Evolutionary conservation across 2,113 vertebrate genomes (phyloP).

Genomic region (Cyprinodon brontotheroides): DNA sequence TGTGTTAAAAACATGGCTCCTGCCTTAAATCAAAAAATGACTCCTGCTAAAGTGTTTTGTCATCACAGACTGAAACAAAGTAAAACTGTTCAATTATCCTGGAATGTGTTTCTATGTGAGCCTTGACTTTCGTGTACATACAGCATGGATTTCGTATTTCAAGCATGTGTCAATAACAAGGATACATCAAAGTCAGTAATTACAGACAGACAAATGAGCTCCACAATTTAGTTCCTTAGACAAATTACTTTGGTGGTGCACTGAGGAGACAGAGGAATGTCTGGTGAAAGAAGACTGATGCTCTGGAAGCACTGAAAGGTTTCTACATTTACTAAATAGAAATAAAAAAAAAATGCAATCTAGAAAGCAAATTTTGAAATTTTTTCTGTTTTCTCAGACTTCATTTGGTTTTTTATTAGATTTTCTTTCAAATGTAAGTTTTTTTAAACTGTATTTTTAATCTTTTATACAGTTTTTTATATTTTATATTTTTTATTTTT

Average conservation of each 20-base stretch:
- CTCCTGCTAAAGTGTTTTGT: conserved; percentile 4
- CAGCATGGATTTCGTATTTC: conserved; percentile 45
- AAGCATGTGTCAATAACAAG: conserved; percentile 20
- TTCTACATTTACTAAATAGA: not conserved
- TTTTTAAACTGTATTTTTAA: no score
- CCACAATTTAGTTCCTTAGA: conserved; percentile 51
- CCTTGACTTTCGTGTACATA: conserved; percentile 21
- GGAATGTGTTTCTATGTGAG: not conserved
- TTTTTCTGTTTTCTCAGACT: no score
- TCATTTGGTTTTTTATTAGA: no score
- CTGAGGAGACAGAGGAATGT: conserved; percentile 67
- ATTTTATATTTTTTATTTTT: not conserved
- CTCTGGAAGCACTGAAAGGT: conserved; percentile 25
- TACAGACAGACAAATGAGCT: conserved; percentile 64
- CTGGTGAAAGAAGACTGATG: conserved; percentile 49
- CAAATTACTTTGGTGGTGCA: conserved; percentile 60
- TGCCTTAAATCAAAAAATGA: conserved; percentile 34
- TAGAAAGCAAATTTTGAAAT: no score
- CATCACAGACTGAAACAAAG: conserved; percentile 32
- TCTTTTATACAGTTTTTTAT: no score
- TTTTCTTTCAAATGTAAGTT: no score
- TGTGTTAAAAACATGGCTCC: conserved; percentile 32
- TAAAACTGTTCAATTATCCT: conserved; percentile 26
- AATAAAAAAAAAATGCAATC: no score
- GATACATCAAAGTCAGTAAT: conserved; percentile 62